Conservation (phyloP, 64 coral and sea anemone genomes). For the Hydrozoanthus tunicans region DNA sequence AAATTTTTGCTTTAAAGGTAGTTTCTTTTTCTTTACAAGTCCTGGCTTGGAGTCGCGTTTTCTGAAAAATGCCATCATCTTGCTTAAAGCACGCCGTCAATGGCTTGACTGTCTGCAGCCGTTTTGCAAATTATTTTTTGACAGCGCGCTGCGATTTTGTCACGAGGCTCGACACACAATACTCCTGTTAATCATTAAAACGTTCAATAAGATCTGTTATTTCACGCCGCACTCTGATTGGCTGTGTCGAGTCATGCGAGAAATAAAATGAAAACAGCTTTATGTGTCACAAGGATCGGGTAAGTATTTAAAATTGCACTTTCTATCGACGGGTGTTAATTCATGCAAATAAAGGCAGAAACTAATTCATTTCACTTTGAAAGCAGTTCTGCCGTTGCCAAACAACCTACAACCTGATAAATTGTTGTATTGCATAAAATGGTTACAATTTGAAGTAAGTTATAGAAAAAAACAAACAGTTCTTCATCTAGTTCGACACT, state of each 20-base stretch:
- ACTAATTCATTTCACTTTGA: too few relatives aligned
- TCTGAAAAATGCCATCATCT: constrained; percentile 10
- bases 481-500: too few relatives aligned
- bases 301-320: too few relatives aligned
- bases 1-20: constrained; percentile 76
- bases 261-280: neutral
- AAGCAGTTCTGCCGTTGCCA: too few relatives aligned
- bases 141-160: neutral
- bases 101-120: neutral
- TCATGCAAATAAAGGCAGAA: neutral
- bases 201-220: neutral
- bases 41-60: constrained; percentile 32
- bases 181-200: neutral
- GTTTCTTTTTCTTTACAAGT: constrained; percentile 57
- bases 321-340: neutral
- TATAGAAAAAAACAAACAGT: too few relatives aligned
- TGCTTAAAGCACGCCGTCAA: neutral
- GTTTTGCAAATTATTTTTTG: neutral
- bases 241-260: constrained; percentile 5
- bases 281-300: neutral
- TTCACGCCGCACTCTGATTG: neutral
- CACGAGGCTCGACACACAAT: constrained; percentile 7
- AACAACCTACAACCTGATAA: too few relatives aligned
- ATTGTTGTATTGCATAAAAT: too few relatives aligned
- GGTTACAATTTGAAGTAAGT: too few relatives aligned